These are phyloP conservation scores for Hemicentrotus pulcherrimus DNA, from an alignment of 35 echinoderm and acorn worm species.

Conservation along the genomic window DNA sequence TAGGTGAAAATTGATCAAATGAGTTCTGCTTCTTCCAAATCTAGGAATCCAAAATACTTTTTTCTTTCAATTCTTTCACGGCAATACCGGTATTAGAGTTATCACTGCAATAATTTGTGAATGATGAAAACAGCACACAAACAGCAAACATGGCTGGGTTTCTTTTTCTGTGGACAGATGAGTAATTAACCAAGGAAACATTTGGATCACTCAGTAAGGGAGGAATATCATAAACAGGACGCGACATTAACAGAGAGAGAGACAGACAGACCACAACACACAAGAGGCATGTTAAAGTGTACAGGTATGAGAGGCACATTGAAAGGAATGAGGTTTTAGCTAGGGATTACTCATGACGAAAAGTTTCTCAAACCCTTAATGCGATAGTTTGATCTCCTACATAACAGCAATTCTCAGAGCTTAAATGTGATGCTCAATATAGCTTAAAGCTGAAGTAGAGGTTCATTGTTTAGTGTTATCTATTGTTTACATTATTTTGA, in stretches of 20 bases:
- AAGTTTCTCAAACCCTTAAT: not conserved
- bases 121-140: not conserved
- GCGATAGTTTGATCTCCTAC: not conserved
- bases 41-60: not conserved
- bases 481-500: not conserved
- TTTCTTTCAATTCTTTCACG: not conserved
- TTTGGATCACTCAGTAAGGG: not conserved
- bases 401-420: not conserved
- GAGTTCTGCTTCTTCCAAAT: not conserved
- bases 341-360: not conserved
- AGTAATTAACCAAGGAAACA: slow-evolving; percentile 19
- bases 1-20: not conserved
- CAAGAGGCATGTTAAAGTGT: not conserved
- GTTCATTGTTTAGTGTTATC: not conserved
- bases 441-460: not conserved
- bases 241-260: not conserved
- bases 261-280: not conserved
- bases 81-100: not conserved
- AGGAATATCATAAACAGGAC: not conserved
- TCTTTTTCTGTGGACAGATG: not conserved
- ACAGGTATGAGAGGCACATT: not conserved
- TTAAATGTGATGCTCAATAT: not conserved
- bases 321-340: not conserved
- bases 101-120: not conserved
- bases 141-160: not conserved